Base-by-base conservation (phyloP, 2,888 invertebrate species). In the Drosophila suboccidentalis region DNA sequence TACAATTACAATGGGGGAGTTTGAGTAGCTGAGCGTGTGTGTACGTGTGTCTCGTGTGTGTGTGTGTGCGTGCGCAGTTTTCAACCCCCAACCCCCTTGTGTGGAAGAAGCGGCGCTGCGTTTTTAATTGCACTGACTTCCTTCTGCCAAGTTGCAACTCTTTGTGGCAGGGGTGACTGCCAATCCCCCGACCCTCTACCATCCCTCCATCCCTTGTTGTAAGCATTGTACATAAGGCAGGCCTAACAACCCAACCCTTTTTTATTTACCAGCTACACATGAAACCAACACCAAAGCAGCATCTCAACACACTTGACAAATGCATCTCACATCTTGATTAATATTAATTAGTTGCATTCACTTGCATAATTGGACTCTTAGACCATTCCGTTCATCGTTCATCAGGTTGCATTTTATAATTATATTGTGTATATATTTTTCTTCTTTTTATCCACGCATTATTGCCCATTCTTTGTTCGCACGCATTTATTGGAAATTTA, bases 91-190 rank as follows among this genome's bases (percentile, higher is more conserved):
- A 79, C 88, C 88, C 61, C 62, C 39, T 67, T 65, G 65, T 44
- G 49, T 67, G 66, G 65, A 76, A 75, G 66, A 76, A 75, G 66
- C 71, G 75, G 59, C 78, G 80, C 79, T 88, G 86, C 89, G 80
- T 89, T 86, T 86, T 87, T 86, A 86, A 86, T 86, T 86, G 90
- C 88, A 86, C 89, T 78, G 78, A 86, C 86, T 89, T 86, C 86
- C 89, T 82, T 63, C 53, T 59, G 80, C 80, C 75, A 78, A 79
- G 75, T 79, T 87, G 89, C 87, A 87, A 85, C 71, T 63, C 64
- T 70, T 75, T 70, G 63, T 57, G 58, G 41, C 64, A 67, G 76
- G 73, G 57, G 71, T 76, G 79, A 70, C 65, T 65, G 62, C 26
- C 43, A 64, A 53, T 66, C 60, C 61, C 59, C 50, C 53, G 3